Conservation (phyloP, 2,113 vertebrate species). For the Erinaceus europaeus region DNA sequence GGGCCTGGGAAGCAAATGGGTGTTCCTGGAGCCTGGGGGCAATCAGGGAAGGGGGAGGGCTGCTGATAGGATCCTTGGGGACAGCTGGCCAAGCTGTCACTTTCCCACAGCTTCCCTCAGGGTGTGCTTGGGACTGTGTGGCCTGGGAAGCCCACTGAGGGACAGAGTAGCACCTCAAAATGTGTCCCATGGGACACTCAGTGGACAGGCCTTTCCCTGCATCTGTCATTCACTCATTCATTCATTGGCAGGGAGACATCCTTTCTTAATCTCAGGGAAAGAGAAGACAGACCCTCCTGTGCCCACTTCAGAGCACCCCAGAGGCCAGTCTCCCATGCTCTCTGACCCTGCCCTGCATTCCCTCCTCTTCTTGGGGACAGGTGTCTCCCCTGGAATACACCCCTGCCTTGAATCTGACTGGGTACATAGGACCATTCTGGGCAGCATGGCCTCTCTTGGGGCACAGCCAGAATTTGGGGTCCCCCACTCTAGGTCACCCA, state of each 20-base stretch:
- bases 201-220: not conserved
- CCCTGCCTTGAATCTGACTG: not conserved
- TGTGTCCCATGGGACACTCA: not conserved
- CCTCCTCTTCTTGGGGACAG: too few species aligned
- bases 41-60: too few species aligned
- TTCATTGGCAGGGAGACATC: not conserved
- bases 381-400: not conserved
- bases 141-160: too few species aligned
- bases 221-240: not conserved
- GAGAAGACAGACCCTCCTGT: not conserved
- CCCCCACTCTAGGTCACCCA: too few species aligned
- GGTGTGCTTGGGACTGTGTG: not conserved
- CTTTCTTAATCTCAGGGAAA: not conserved
- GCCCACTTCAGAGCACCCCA: not conserved
- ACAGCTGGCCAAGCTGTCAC: not conserved
- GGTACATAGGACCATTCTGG: too few species aligned
- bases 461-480: too few species aligned
- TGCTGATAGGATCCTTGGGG: not conserved
- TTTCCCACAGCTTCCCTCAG: not conserved
- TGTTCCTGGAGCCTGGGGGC: not conserved
- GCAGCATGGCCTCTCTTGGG: too few species aligned
- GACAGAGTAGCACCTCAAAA: too few species aligned
- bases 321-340: not conserved
- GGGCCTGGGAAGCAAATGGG: not conserved
- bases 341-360: too few species aligned